Evolutionary conservation across 2,797 vertebrate species (phyloP).

Genomic region (Loris lydekkerianus): DNA sequence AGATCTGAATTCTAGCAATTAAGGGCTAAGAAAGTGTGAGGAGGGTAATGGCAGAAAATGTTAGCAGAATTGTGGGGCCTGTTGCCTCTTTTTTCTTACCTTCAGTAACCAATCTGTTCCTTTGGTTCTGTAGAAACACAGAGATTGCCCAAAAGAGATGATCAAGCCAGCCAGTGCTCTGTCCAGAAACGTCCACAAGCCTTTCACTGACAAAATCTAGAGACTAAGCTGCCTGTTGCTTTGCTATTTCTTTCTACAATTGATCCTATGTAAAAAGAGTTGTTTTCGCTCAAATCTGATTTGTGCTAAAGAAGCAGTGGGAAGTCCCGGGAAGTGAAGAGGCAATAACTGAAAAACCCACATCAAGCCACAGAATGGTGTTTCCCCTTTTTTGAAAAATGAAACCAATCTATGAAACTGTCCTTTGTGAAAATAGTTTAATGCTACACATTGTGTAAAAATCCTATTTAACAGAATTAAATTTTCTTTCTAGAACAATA

Average conservation of each 20-base stretch:
- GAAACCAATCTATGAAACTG: constrained; percentile 87
- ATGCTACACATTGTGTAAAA: constrained; percentile 72
- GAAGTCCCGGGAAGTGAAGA: constrained; percentile 85
- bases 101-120: constrained; percentile 72
- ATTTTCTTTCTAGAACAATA: neutral
- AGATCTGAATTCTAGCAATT: neutral
- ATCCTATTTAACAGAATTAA: neutral
- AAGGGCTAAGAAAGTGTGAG: neutral
- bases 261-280: constrained; percentile 76
- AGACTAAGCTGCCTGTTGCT: constrained; percentile 57
- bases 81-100: constrained; percentile 84
- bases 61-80: neutral
- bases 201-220: constrained; percentile 20
- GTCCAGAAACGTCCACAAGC: constrained; percentile 64
- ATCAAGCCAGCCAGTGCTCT: constrained; percentile 65
- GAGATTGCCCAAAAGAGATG: constrained; percentile 62
- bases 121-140: constrained; percentile 26
- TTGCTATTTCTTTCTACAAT: constrained; percentile 77
- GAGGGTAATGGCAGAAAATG: constrained; percentile 31
- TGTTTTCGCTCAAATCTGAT: constrained; percentile 78
- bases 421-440: constrained; percentile 82
- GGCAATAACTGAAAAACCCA: constrained; percentile 84
- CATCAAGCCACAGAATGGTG: constrained; percentile 74
- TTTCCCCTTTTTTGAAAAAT: constrained; percentile 88
- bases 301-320: constrained; percentile 82